Percentiles rank a stretch among this genome's conserved stretches.
Evolutionary conservation across 1,140 invertebrate genomes (phyloP).

Genomic region (Ostrea denselamellosa): DNA sequence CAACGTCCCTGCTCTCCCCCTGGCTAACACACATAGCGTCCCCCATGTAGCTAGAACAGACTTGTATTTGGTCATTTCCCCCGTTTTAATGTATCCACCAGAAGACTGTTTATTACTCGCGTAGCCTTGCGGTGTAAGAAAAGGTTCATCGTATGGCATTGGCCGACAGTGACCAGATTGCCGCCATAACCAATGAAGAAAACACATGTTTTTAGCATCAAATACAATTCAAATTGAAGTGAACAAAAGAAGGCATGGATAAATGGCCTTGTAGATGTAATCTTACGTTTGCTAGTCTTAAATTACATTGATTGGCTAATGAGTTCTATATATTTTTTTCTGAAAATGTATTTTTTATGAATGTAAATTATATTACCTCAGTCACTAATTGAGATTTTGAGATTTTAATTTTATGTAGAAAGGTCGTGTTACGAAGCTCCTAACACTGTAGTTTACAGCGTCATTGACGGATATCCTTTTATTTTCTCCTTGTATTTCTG

Average conservation of each 20-base stretch:
- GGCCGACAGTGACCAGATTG: slow-evolving; percentile 32
- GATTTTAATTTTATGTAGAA: not conserved
- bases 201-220: slow-evolving; percentile 34
- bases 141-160: slow-evolving; percentile 20
- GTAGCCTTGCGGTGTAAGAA: slow-evolving; percentile 17
- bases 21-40: not conserved
- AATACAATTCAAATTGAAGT: slow-evolving; percentile 35
- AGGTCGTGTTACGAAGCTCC: too few species aligned
- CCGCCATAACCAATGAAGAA: slow-evolving; percentile 34
- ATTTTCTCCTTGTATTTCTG: not conserved
- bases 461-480: not conserved
- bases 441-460: too few species aligned
- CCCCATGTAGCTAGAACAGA: slow-evolving; percentile 33
- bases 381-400: not conserved
- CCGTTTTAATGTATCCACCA: slow-evolving; percentile 34
- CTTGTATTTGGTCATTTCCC: slow-evolving; percentile 39
- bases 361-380: not conserved
- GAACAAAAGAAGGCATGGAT: not conserved
- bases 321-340: not conserved
- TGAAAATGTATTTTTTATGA: not conserved
- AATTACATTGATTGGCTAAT: not conserved
- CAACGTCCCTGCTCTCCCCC: not conserved
- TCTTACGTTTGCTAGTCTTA: not conserved
- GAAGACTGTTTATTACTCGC: slow-evolving; percentile 29
- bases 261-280: slow-evolving; percentile 8